These are phyloP conservation scores for Tridacna gigas DNA, from an alignment of 2,888 invertebrate species.

Conservation along the genomic window DNA sequence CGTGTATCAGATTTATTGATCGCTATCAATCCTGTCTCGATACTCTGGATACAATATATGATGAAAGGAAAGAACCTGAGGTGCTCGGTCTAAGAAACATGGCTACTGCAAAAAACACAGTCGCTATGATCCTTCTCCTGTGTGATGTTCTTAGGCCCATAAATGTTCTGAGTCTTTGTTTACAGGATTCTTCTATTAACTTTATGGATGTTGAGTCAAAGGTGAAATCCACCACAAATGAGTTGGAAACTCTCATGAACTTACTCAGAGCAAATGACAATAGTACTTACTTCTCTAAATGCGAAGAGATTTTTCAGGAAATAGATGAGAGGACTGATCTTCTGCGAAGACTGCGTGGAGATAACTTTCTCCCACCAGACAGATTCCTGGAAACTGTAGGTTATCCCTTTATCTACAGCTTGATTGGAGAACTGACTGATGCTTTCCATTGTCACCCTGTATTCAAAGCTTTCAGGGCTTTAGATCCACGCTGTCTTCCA, in stretches of 20 bases:
- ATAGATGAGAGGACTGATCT: conserved; percentile 43
- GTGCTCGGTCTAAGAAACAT: conserved; percentile 17
- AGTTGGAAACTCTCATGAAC: not conserved
- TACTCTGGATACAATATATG: conserved; percentile 38
- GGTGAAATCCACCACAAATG: conserved; percentile 20
- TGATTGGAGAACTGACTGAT: conserved; percentile 42
- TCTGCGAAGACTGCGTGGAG: conserved; percentile 27
- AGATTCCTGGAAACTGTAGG: conserved; percentile 22
- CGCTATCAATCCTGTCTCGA: conserved; percentile 25
- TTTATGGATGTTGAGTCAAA: conserved; percentile 31
- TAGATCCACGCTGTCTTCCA: conserved; percentile 42
- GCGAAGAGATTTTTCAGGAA: conserved; percentile 30
- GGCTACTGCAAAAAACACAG: conserved; percentile 26
- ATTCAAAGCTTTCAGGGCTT: conserved; percentile 34
- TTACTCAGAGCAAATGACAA: not conserved
- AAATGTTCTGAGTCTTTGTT: conserved; percentile 24
- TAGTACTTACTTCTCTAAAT: conserved; percentile 32
- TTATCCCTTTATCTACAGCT: conserved; percentile 16
- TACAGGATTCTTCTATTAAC: conserved; percentile 33
- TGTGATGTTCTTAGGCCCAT: conserved; percentile 45
- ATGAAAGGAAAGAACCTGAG: conserved; percentile 35
- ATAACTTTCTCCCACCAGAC: conserved; percentile 8
- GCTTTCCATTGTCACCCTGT: conserved; percentile 40
- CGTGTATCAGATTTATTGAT: conserved; percentile 18
- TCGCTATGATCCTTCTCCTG: conserved; percentile 34